phyloP scores from a whole-genome alignment of 2,888 invertebrate species.

The Callinectes sapidus region DNA sequence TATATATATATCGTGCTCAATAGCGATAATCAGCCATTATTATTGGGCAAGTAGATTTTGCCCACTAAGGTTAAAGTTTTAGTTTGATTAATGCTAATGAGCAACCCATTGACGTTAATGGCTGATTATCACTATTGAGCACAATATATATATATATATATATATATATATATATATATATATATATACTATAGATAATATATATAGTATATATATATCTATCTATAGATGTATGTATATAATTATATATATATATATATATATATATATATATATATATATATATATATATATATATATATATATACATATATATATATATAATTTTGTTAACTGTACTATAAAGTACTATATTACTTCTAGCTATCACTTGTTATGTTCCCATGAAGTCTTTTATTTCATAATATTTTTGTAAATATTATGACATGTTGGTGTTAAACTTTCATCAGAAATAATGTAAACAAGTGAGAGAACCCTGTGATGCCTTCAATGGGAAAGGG shows the following conservation, averaged over 20 bases:
- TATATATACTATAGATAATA: neutral
- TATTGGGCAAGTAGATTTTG: no score
- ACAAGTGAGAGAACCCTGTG: neutral
- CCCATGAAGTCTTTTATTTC: neutral
- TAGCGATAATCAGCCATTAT: no score
- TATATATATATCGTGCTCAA: slow-evolving; percentile 37
- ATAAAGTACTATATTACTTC: neutral
- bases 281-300: slow-evolving; percentile 32
- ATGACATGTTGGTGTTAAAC: neutral
- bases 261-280: slow-evolving; percentile 37
- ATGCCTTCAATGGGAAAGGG: neutral
- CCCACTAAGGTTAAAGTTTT: no score
- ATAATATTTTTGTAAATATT: neutral
- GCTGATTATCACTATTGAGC: no score
- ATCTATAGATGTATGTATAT: neutral
- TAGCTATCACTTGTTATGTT: neutral
- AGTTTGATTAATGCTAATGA: no score
- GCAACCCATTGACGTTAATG: no score
- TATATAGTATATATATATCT: no score
- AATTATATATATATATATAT: slow-evolving; percentile 35
- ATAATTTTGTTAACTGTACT: neutral
- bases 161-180: slow-evolving; percentile 24
- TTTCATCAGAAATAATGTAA: neutral
- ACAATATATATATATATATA: slow-evolving; percentile 24
- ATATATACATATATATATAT: neutral